These are phyloP conservation scores for Chlorops oryzae DNA, from an alignment of 1,140 invertebrate species.

Conservation along the genomic window DNA sequence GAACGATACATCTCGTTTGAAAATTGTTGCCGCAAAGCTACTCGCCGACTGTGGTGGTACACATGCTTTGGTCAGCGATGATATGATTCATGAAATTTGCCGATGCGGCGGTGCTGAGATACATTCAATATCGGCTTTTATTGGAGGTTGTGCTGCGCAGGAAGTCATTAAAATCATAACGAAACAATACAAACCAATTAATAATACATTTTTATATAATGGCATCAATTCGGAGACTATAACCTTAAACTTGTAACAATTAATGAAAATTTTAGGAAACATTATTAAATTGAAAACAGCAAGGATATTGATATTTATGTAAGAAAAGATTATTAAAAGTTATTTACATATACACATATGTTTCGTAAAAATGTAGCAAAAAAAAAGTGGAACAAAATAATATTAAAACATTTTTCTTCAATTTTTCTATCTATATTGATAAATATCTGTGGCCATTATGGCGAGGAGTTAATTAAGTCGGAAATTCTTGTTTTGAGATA, in stretches of 20 bases:
- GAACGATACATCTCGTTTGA: slow-evolving; percentile 80
- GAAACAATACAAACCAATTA: slow-evolving; percentile 90
- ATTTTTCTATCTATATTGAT: too few species aligned
- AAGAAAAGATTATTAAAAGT: too few species aligned
- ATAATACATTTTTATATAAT: slow-evolving; percentile 96
- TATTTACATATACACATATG: too few species aligned
- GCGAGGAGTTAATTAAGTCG: too few species aligned
- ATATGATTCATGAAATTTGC: slow-evolving; percentile 92
- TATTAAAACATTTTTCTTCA: too few species aligned
- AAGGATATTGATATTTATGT: too few species aligned
- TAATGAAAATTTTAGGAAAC: too few species aligned
- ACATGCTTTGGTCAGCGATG: slow-evolving; percentile 75
- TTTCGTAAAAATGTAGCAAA: too few species aligned
- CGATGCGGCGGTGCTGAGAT: slow-evolving; percentile 89
- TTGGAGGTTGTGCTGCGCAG: slow-evolving; percentile 89
- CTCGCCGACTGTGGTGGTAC: slow-evolving; percentile 82
- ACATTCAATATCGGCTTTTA: slow-evolving; percentile 90
- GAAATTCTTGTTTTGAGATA: too few species aligned
- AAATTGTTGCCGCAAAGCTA: slow-evolving; percentile 71
- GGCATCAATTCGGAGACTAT: slow-evolving; percentile 81
- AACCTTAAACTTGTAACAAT: slow-evolving; percentile 51
- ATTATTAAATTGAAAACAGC: too few species aligned
- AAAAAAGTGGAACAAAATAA: too few species aligned
- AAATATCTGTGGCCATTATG: too few species aligned
- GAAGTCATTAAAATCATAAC: slow-evolving; percentile 98